Conservation (phyloP, 2,113 vertebrate genomes). For the Agelaius tricolor region DNA sequence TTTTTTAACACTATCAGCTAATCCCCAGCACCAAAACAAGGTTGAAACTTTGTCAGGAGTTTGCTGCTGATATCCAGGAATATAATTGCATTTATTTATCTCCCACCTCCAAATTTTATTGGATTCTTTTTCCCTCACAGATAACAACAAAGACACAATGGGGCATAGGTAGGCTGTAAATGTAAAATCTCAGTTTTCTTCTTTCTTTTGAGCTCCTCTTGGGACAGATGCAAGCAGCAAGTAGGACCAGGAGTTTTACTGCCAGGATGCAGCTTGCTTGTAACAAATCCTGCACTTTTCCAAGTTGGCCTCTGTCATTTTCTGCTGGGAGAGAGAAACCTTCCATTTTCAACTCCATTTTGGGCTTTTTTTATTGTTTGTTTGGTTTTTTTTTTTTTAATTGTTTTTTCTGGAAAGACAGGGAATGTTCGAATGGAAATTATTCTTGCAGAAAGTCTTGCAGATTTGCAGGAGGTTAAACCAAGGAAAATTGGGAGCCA, state of each 20-base stretch:
- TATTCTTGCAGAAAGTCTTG: background rate
- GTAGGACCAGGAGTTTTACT: background rate
- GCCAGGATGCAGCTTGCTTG: background rate
- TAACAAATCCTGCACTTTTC: background rate
- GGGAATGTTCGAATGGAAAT: constrained; percentile 32
- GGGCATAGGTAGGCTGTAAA: background rate
- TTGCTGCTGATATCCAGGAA: background rate
- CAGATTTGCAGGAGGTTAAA: constrained; percentile 49
- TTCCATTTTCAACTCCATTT: constrained; percentile 13
- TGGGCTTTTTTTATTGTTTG: background rate
- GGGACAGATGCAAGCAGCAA: background rate
- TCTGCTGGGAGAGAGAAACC: background rate
- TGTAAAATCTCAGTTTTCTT: background rate
- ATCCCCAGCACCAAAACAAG: background rate
- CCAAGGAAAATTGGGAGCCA: constrained; percentile 58
- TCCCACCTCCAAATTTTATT: background rate
- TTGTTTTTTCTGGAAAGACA: constrained; percentile 52
- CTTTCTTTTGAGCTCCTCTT: background rate
- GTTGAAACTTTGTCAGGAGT: background rate
- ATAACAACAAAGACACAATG: background rate
- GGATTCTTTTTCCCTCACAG: background rate
- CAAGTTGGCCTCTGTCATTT: background rate
- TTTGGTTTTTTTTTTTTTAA: background rate
- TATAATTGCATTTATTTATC: background rate
- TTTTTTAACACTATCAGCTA: background rate